A percentile compares a stretch with the other conserved stretches of the same genome.
These are phyloP conservation scores for Lemur catta DNA, from an alignment of 2,797 vertebrate genomes.

Conservation along the genomic window DNA sequence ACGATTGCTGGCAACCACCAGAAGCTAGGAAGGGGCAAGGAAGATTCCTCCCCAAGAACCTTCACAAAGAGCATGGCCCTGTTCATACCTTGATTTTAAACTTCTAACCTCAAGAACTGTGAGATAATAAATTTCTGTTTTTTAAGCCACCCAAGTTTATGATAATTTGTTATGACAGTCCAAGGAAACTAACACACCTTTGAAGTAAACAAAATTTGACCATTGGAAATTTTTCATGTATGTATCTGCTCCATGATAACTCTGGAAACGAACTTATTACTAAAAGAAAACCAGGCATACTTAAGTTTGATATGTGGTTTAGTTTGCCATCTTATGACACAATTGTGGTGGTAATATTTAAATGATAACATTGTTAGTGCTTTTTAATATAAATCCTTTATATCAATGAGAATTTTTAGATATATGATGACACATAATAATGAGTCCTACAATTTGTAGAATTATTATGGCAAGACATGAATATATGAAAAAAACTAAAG, in stretches of 20 bases:
- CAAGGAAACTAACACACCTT: background rate
- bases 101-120: background rate
- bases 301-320: conserved; percentile 1
- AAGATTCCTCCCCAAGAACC: background rate
- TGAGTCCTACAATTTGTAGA: background rate
- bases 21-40: background rate
- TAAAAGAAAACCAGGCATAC: background rate
- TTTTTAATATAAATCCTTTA: conserved; percentile 17
- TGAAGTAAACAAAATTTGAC: background rate
- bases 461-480: background rate
- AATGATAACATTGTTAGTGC: background rate
- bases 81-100: background rate
- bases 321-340: conserved; percentile 1
- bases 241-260: background rate
- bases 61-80: background rate
- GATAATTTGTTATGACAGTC: background rate
- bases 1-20: background rate
- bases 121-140: background rate
- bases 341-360: background rate
- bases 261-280: background rate
- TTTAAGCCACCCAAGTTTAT: background rate
- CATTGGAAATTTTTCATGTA: background rate
- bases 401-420: conserved; percentile 40
- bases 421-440: background rate
- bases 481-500: background rate